phyloP scores from a whole-genome alignment of 2,888 invertebrate species.

The Cantharis nigra region DNA sequence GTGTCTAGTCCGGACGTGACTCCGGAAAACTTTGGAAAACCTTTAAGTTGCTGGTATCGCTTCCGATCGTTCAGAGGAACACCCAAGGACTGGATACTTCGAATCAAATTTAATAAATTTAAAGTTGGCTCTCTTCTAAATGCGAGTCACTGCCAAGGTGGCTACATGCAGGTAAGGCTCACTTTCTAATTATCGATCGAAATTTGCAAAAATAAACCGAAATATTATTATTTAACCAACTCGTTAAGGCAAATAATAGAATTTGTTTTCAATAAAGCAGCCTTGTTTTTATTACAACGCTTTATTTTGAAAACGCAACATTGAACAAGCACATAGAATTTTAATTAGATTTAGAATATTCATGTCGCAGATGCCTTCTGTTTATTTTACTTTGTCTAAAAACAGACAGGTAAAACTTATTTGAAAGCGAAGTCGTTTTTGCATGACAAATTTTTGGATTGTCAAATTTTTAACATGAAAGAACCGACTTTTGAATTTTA shows the following conservation, averaged over 20 bases:
- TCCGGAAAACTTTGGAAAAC: conserved; percentile 78
- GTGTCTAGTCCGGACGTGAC: conserved; percentile 87
- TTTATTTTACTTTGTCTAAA: neutral
- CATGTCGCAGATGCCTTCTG: neutral
- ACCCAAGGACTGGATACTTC: conserved; percentile 87
- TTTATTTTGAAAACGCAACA: neutral
- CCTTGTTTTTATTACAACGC: neutral
- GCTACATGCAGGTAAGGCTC: conserved; percentile 78
- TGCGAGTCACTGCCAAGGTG: conserved; percentile 85
- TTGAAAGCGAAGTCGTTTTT: neutral
- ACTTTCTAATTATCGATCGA: neutral
- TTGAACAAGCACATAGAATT: conserved; percentile 6
- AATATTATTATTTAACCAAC: neutral
- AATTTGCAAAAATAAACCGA: neutral
- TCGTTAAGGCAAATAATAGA: conserved; percentile 3
- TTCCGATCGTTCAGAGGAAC: conserved; percentile 87
- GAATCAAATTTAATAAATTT: conserved; percentile 90
- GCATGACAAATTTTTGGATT: neutral
- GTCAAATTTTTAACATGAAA: neutral
- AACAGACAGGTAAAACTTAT: neutral
- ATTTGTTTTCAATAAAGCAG: neutral
- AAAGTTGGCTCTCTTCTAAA: conserved; percentile 87
- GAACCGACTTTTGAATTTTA: neutral
- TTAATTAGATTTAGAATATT: conserved; percentile 17
- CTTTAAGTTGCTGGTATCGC: conserved; percentile 88